Base-by-base conservation (phyloP, 2,797 vertebrate genomes). In the Tinamus major region DNA sequence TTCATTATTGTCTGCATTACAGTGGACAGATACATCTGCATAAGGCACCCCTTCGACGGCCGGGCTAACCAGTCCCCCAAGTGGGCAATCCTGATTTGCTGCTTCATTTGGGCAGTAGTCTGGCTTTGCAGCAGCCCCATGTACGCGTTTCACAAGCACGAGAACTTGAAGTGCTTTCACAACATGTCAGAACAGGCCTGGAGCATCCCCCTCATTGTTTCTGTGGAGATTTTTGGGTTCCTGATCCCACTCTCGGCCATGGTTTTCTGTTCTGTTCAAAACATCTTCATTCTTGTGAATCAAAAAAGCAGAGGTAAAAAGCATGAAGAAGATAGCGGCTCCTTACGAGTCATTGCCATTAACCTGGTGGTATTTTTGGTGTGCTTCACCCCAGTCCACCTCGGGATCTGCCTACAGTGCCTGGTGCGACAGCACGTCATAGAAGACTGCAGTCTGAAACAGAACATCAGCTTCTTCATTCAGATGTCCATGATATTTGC, bases 1-100 rank as follows among this genome's bases (percentile, higher is more conserved):
- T 99, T 98, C 94, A 99, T 97, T 37, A 99, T 99, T 35, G 98
- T 97, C 96, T 98, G 98, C 83, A 99, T 99, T 90, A 98, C 98
- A 5, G 46, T 98, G 13, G 98, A 99, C 89, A 98, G 99, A 27
- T 99, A 98, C 94, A 63, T 98, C 72, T 98, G 97, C 55, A 98
- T 99, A 89, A 98, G 90, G 89, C 92, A 98, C 94, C 99, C 98
- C 0, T 97, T 98, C 70, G 94, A 77, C 77, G 97, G 98, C 68
- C 98, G 96, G 90, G 89, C 92, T 71, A 67, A 98, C 46, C 98
- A 98, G 1, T 99, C 99, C 17, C 98, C 97, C 31, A 96, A n/a
- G 77, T 95, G 63, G 12, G 98, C 98, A 33, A 10, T 97, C 5
- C 29, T 85, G 5, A 92, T 93, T 46, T 99, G 98, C 59, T 8